A percentile compares a stretch with the other conserved stretches of the same genome.
Evolutionary conservation across 2,888 invertebrate genomes (phyloP).

Genomic region (Drosophila limbata): DNA sequence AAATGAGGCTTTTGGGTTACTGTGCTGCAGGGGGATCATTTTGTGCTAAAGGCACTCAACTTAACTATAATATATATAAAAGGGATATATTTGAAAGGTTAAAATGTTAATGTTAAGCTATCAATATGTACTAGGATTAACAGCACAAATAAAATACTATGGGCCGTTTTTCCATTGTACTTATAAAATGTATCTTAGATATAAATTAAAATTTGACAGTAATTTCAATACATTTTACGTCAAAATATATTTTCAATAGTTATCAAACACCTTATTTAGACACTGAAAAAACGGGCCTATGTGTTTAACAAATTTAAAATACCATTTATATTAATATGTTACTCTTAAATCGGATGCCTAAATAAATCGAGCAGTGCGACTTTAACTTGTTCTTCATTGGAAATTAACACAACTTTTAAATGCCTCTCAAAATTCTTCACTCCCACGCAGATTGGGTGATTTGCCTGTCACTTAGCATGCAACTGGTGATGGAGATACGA

Average conservation of each 20-base stretch:
- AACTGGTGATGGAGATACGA: not conserved
- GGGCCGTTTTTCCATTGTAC: too few species aligned
- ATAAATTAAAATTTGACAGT: too few species aligned
- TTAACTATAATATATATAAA: not conserved
- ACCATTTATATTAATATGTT: not conserved
- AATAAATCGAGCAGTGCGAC: conserved; percentile 13
- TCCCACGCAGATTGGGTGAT: conserved; percentile 43
- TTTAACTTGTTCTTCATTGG: conserved; percentile 7
- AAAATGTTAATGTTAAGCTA: too few species aligned
- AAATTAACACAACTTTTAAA: conserved; percentile 44
- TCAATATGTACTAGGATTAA: too few species aligned
- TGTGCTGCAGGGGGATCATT: conserved; percentile 44
- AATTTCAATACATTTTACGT: too few species aligned
- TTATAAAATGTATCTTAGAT: too few species aligned
- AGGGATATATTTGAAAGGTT: not conserved
- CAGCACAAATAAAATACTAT: too few species aligned
- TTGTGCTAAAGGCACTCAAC: not conserved
- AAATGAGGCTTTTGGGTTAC: conserved; percentile 72
- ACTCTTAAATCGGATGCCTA: not conserved
- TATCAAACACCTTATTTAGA: too few species aligned
- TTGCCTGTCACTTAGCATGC: conserved; percentile 48
- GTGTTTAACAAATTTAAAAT: not conserved
- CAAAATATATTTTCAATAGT: too few species aligned
- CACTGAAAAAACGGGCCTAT: too few species aligned
- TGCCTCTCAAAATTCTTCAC: conserved; percentile 33